Evolutionary conservation across 2,797 vertebrate species (phyloP).

Genomic region (Lagodon rhomboides): DNA sequence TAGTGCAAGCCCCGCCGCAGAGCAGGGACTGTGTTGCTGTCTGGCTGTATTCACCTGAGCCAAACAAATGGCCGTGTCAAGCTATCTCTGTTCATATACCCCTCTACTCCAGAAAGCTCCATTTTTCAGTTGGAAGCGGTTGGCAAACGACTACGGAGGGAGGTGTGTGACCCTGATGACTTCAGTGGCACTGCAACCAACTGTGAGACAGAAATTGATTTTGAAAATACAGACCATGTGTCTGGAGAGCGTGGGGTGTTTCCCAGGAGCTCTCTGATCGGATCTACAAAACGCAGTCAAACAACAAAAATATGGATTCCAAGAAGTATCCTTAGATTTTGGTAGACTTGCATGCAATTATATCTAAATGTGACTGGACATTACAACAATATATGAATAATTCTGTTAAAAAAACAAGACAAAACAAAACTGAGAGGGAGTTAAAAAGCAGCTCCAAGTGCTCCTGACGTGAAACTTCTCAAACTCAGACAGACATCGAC

Average conservation of each 20-base stretch:
- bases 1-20: conserved; percentile 71
- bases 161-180: conserved; percentile 80
- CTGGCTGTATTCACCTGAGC: conserved; percentile 83
- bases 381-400: conserved; percentile 1
- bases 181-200: conserved; percentile 77
- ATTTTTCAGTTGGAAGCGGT: conserved; percentile 82
- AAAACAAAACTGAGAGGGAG: background rate
- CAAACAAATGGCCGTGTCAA: conserved; percentile 86
- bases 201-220: conserved; percentile 80
- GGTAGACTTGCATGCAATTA: conserved; percentile 3
- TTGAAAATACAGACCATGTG: conserved; percentile 70
- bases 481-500: conserved; percentile 61
- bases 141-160: conserved; percentile 75
- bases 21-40: conserved; percentile 77
- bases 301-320: conserved; percentile 34
- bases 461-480: conserved; percentile 58
- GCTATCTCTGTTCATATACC: conserved; percentile 83
- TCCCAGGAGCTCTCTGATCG: conserved; percentile 57
- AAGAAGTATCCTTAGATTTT: conserved; percentile 14
- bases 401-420: too few relatives aligned
- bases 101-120: conserved; percentile 77
- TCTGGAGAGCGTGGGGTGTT: conserved; percentile 56
- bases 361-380: background rate
- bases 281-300: conserved; percentile 50
- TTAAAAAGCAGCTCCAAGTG: conserved; percentile 31